Evolutionary conservation across 2,113 vertebrate species (phyloP).

Genomic region (Symphodus melops): DNA sequence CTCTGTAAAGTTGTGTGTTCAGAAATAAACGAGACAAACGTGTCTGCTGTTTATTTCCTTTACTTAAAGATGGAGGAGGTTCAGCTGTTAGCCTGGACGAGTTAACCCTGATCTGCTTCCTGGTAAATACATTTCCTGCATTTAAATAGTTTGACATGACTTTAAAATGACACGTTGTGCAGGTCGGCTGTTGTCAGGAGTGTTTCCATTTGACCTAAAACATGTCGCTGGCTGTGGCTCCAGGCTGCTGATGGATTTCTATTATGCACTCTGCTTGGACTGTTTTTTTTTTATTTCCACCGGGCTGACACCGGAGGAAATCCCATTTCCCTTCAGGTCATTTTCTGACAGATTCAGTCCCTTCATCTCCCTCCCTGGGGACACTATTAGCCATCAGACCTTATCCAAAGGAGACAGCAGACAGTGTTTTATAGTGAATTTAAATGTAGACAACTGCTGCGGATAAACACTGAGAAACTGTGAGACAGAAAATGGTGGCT

Average conservation of each 20-base stretch:
- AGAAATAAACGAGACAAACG: too few relatives aligned
- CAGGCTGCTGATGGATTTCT: conserved; percentile 8
- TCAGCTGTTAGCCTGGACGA: too few relatives aligned
- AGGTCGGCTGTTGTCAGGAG: neutral
- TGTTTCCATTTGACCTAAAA: neutral
- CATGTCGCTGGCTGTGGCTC: neutral
- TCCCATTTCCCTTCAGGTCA: neutral
- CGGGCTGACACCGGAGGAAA: conserved; percentile 24
- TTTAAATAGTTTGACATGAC: too few relatives aligned
- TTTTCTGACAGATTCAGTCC: conserved; percentile 9
- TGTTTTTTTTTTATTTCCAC: conserved; percentile 30
- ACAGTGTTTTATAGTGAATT: conserved; percentile 18
- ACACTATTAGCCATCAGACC: neutral
- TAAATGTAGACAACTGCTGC: conserved; percentile 9
- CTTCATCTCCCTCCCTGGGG: conserved; percentile 5
- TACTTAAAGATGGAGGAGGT: too few relatives aligned
- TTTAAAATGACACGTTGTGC: too few relatives aligned
- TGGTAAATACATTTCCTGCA: too few relatives aligned
- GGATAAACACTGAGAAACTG: conserved; percentile 13
- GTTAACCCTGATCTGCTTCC: too few relatives aligned
- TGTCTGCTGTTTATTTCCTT: too few relatives aligned
- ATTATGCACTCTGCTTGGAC: conserved; percentile 5
- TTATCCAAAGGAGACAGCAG: conserved; percentile 5
- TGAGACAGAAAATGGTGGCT: neutral
- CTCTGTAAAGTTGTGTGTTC: too few relatives aligned